phyloP scores from a whole-genome alignment of 2,888 invertebrate species.

The Rotaria sp. region DNA sequence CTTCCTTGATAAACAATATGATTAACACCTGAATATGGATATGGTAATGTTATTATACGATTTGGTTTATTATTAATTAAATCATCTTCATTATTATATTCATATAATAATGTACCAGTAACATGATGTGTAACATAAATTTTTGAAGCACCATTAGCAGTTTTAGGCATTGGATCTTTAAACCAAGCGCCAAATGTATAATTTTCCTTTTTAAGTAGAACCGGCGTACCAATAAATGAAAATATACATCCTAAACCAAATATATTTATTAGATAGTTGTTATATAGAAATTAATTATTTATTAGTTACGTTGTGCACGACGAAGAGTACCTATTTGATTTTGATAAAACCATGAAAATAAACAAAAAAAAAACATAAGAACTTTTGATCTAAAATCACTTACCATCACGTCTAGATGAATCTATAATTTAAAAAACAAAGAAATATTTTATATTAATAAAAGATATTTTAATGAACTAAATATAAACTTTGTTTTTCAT shows the following conservation, averaged over 20 bases:
- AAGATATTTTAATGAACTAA: not conserved
- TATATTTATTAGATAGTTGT: not conserved
- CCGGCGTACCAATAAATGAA: slow-evolving; percentile 19
- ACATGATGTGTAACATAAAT: slow-evolving; percentile 33
- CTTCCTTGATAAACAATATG: slow-evolving; percentile 89
- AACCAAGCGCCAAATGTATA: slow-evolving; percentile 34
- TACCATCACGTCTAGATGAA: not conserved
- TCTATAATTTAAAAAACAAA: not conserved
- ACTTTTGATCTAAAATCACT: not conserved
- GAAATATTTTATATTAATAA: not conserved
- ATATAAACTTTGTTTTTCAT: not conserved
- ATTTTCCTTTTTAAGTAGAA: not conserved
- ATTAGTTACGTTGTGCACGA: slow-evolving; percentile 1
- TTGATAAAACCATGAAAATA: not conserved
- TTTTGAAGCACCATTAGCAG: slow-evolving; percentile 32
- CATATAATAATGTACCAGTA: slow-evolving; percentile 63
- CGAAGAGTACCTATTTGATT: not conserved
- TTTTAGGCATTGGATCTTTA: slow-evolving; percentile 39
- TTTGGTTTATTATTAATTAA: slow-evolving; percentile 46
- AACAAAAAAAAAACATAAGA: not conserved
- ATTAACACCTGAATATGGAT: slow-evolving; percentile 73
- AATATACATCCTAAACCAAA: not conserved
- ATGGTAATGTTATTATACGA: slow-evolving; percentile 52
- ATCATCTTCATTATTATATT: slow-evolving; percentile 63
- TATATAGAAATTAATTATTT: not conserved